Base-by-base conservation (phyloP, 1,140 invertebrate species). In the Drosophila nigrodunni region DNA sequence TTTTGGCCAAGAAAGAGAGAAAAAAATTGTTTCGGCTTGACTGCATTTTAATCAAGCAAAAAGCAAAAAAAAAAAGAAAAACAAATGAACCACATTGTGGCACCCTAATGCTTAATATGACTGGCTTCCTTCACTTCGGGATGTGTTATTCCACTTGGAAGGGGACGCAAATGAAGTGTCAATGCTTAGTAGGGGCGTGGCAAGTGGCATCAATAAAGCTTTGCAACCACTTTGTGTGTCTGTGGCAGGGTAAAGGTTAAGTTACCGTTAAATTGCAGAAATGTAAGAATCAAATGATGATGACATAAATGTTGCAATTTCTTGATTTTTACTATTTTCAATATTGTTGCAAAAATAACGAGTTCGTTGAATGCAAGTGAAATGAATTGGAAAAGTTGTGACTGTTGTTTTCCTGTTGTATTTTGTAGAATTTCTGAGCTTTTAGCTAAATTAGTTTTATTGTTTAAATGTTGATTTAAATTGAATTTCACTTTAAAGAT, bases 21-120 rank as follows among this genome's bases (percentile, higher is more conserved):
- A 74, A 73, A 68, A 72, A 73, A 83, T 79, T 79, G 65, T 88
- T 88, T 88, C 85, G 52, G 85, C 85, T 89, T 88, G 80, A 88
- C 85, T 88, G 85, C 85, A 88, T 89, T 88, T 88, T 88, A 88
- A 88, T 88, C 85, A 88, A 88, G 80, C 68, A 80, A 57, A 82
- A 65, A 83, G 85, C 69, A 60, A 61, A 68, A 72, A 82, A 82
- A 73, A 69, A 71, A 37, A 74, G 15, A 15, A 64, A 60, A 50
- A 50, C 7, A 35, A 35, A 44, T 41, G 65, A 81, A 62, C 60
- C 78, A 44, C 65, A 77, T 64, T 83, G 47, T 57, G 47, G 10
- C 44, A 41, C 69, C 59, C 64, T 34, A 15, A 55, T 41, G 34
- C 43, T 30, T 49, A 58, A 52, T 49, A 64, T 72, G 55, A 37